Evolutionary conservation across 2,113 vertebrate genomes (phyloP).

Genomic region (Theristicus caerulescens): DNA sequence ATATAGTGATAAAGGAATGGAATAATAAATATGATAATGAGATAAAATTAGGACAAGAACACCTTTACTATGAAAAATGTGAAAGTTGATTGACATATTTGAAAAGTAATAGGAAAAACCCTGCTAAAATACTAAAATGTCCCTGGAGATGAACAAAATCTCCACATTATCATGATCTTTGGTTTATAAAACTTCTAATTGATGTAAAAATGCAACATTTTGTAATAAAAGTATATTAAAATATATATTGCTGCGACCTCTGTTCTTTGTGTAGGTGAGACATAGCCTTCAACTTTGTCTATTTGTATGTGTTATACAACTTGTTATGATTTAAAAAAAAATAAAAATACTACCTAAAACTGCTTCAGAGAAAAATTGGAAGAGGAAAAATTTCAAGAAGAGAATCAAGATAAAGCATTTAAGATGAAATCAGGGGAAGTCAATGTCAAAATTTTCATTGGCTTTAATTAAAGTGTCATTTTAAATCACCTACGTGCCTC

Average conservation of each 20-base stretch:
- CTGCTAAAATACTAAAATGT: background rate
- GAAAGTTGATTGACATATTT: background rate
- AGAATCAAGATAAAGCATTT: background rate
- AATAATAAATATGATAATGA: background rate
- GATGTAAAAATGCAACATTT: background rate
- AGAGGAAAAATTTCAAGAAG: background rate
- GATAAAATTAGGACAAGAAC: background rate
- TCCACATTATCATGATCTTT: background rate
- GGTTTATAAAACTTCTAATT: background rate
- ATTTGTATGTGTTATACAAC: background rate
- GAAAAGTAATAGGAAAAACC: background rate
- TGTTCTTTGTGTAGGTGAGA: background rate
- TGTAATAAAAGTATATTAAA: background rate
- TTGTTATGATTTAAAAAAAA: background rate
- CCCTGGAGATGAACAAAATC: background rate
- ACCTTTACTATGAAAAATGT: background rate
- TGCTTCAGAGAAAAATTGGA: background rate
- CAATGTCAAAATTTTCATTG: background rate
- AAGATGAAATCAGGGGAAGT: background rate
- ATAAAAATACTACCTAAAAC: background rate
- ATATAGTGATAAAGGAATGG: background rate
- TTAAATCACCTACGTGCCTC: background rate
- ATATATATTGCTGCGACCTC: background rate
- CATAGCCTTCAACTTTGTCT: background rate
- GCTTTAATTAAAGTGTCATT: background rate